Evolutionary conservation across 2,888 invertebrate genomes (phyloP), one percentile per base, ranked within the genome.

Genomic region (Sepiola atlantica): DNA sequence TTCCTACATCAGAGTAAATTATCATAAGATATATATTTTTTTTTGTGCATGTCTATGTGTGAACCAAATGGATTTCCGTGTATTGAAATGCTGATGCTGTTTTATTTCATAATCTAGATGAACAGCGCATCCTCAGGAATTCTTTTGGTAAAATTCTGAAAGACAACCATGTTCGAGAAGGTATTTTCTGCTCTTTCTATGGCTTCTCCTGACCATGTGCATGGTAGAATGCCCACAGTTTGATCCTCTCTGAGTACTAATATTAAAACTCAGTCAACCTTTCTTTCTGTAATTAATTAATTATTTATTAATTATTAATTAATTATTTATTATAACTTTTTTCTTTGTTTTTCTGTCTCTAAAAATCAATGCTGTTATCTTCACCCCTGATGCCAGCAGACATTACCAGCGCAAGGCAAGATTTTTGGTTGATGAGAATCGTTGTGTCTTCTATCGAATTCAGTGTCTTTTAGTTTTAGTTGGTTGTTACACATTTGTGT

Each of bases 101-200:
- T 61, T 57, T 93, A 28, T 93, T 57, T 77, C 57, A 35, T 57
- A 61, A 77, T 93, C 77, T 93, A 93, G 93, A 93, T 92, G 92
- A 55, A 92, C 92, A 92, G 45, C 92, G 32, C 55, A 92, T 55
- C 28, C 55, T 92, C 55, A 45, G 92, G 92, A 92, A 92, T 92
- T 55, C 92, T 55, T 92, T 92, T 92, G 92, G 92, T 92, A 92
- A 92, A 92, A 92, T 92, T 92, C 92, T 92, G 54, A 92, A 92
- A 55, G 92, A 92, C 92, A 92, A 92, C 92, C 45, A 92, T 55
- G 55, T 92, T 92, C 92, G 92, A n/a, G 92, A 92, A 92, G 92
- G 92, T 92, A 92, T 92, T 77, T 77, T 77, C 77, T 77, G n/a
- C n/a, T 77, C 77, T 77, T 77, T 77, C n/a, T 77, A 77, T 77